Conservation (phyloP, 2,113 vertebrate species). For the Labeo catla region DNA sequence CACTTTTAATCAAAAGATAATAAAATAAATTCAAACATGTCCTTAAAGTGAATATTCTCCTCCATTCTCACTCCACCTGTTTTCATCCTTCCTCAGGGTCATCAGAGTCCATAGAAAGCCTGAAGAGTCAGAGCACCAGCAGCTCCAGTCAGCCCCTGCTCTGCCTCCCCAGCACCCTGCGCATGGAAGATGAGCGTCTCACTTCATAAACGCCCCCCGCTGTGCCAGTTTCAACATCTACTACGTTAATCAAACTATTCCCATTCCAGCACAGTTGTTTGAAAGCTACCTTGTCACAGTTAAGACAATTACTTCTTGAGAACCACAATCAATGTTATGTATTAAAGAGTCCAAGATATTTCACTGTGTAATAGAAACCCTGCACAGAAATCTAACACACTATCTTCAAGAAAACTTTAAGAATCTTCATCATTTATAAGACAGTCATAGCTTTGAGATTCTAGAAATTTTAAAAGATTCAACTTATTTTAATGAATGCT, state of each 20-base stretch:
- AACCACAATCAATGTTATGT: not conserved
- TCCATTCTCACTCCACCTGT: not conserved
- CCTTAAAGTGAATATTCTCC: not conserved
- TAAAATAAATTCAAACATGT: not conserved
- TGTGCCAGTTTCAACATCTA: not conserved
- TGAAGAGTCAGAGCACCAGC: conserved; percentile 69
- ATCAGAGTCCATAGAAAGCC: conserved; percentile 73
- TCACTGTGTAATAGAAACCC: conserved; percentile 9
- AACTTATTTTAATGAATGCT: conserved; percentile 5
- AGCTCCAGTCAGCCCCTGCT: conserved; percentile 74
- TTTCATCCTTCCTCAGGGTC: conserved; percentile 69
- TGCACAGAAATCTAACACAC: not conserved
- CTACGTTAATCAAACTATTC: not conserved
- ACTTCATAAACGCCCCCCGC: conserved; percentile 34
- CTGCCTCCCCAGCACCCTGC: conserved; percentile 70
- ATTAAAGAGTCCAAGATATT: conserved; percentile 8
- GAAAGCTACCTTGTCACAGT: not conserved
- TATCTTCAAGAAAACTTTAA: not conserved
- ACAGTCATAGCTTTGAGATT: not conserved
- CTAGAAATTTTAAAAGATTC: conserved; percentile 5
- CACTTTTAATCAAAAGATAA: not conserved
- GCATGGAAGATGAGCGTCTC: conserved; percentile 62
- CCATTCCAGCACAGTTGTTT: not conserved
- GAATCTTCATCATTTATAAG: not conserved
- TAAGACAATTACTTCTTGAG: not conserved